Evolutionary conservation across 2,797 vertebrate genomes (phyloP).

Genomic region (Squalus acanthias): DNA sequence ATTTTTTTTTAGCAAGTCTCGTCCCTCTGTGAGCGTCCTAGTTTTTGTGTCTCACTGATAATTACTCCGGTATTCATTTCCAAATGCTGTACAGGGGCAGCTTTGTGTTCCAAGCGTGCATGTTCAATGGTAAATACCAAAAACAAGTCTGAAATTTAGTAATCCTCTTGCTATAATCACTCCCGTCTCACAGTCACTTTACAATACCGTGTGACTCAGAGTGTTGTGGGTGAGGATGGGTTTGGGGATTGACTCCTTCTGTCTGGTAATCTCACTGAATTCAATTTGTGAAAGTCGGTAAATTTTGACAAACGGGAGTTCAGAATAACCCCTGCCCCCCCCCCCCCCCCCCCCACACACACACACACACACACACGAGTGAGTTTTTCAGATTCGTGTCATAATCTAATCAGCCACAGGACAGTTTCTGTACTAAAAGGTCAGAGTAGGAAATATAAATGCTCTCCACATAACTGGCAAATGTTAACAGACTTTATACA

Average conservation of each 20-base stretch:
- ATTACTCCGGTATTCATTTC: neutral
- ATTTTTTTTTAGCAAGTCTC: neutral
- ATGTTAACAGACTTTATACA: neutral
- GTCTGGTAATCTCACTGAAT: neutral
- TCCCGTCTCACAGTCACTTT: neutral
- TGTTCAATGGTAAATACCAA: neutral
- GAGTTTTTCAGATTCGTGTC: neutral
- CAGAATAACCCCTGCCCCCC: neutral
- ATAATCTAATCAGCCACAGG: neutral
- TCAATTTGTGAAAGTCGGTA: neutral
- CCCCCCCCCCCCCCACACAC: no score
- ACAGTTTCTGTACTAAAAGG: constrained; percentile 15
- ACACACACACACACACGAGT: neutral
- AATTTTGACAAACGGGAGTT: neutral
- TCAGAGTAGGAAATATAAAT: neutral
- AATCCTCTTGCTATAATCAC: no score
- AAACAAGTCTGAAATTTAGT: neutral
- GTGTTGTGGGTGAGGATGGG: neutral
- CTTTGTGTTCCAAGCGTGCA: neutral
- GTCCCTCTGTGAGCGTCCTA: neutral
- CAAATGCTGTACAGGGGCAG: neutral
- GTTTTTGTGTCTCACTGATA: neutral
- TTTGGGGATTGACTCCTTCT: neutral
- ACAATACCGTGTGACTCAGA: neutral
- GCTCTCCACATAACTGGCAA: neutral